These are phyloP conservation scores for Drosophila ohnishii DNA, from an alignment of 1,140 invertebrate genomes.

Conservation along the genomic window DNA sequence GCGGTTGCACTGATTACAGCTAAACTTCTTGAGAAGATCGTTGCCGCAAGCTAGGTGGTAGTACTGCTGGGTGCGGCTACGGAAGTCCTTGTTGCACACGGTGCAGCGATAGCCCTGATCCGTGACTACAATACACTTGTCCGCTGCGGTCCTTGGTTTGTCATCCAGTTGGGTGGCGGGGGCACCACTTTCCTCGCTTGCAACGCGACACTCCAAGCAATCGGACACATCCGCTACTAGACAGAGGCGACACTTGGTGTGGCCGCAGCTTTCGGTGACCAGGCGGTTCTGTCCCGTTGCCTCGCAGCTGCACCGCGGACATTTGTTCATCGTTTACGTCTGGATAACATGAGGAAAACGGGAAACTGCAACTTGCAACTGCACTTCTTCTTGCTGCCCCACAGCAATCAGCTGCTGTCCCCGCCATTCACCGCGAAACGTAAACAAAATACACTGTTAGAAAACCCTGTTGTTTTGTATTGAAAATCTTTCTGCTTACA, in stretches of 20 bases:
- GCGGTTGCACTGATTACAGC: conserved; percentile 52
- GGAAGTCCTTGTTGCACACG: conserved; percentile 84
- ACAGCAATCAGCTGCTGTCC: background rate
- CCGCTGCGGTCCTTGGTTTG: background rate
- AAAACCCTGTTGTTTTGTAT: conserved; percentile 6
- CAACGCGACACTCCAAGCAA: conserved; percentile 73
- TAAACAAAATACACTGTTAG: background rate
- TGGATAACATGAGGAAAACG: background rate
- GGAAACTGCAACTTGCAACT: conserved; percentile 27
- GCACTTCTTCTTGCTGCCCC: conserved; percentile 23
- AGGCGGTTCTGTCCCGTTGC: conserved; percentile 83
- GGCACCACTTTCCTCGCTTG: conserved; percentile 21
- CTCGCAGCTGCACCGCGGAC: conserved; percentile 62
- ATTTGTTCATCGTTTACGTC: conserved; percentile 37
- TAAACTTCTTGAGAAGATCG: conserved; percentile 57
- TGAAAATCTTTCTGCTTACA: conserved; percentile 1
- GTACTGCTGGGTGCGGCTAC: conserved; percentile 84
- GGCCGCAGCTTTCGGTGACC: conserved; percentile 85
- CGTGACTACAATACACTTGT: conserved; percentile 40
- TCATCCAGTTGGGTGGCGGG: background rate
- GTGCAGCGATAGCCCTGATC: conserved; percentile 83
- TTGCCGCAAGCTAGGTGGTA: conserved; percentile 84
- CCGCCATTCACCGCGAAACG: conserved; percentile 38
- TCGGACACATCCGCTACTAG: conserved; percentile 84
- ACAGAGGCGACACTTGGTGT: conserved; percentile 85